Base-by-base conservation (phyloP, 1,140 invertebrate species). In the Aethina tumida region DNA sequence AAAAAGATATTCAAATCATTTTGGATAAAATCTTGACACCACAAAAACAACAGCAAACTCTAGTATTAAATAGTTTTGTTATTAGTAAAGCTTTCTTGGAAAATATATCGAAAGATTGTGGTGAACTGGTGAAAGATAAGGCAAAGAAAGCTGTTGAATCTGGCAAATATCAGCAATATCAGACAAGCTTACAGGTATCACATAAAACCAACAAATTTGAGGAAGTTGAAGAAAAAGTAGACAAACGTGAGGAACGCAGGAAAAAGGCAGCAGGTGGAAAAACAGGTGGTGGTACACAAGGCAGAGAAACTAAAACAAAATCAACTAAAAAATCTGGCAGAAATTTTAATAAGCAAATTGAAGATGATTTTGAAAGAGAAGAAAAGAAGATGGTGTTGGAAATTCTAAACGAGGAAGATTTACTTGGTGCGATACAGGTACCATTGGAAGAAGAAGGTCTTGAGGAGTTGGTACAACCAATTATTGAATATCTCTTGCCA, bases 301-400 rank as follows among this genome's bases (percentile, higher is more conserved):
- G 92, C 1, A 70, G 93, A 35, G 93, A 97, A 69, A 93, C 90
- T 1, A 97, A 95, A 67, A 96, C 87, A 0, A 95, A 93, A 62
- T 83, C 91, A 4, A 84, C 83, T 0, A 97, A 97, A 54, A 87
- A 85, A 53, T 71, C 76, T 57, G 64, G 65, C 40, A 64, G 60
- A 51, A 58, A 29, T 56, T 62, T 49, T 3, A 66, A 67, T 33
- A 58, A 56, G 27, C 63, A 65, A 53, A 70, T 75, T 37, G 70
- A 68, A 21, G 77, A 80, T 49, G 77, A 73, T 19, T 77, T 82
- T 37, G 71, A 76, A 28, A 53, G 30, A 41, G 47, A 36, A 34
- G 48, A 48, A 49, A 59, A 55, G 12, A 64, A 62, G 56, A 71
- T 59, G 54, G 43, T 56, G 18, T 48, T 82, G 17, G 71, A 78